Base-by-base conservation (phyloP, 2,797 vertebrate species). In the Delichon dasypus region DNA sequence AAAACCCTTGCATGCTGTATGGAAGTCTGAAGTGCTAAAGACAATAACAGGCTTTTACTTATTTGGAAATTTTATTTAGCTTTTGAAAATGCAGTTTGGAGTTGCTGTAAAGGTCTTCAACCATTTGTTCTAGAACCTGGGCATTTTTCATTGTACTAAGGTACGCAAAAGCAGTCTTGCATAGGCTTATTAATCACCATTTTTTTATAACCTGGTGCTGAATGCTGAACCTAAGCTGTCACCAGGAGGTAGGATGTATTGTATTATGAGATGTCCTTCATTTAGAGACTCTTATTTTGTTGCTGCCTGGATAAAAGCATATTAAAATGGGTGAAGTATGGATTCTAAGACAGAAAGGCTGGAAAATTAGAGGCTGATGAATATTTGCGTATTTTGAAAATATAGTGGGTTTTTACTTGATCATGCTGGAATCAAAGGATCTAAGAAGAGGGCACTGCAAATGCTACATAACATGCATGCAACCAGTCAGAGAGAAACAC, bases 211-310 rank as follows among this genome's bases (percentile, higher is more conserved):
- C 30, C 18, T 54, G 44, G n/a, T 16, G n/a, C 17, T 85, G 90
- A 89, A 81, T 79, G 23, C 55, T 96, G 91, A 97, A 82, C 85
- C 91, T 96, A 80, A 96, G 75, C 80, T 94, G 93, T 81, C 93
- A 85, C 70, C 27, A 76, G 48, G 91, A 93, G 73, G 89, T 94
- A 91, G 93, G 64, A 77, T 64, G 62, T 74, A 44, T 25, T 66
- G 48, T 29, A 54, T 7, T 65, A 54, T 29, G n/a, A 91, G 29
- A 55, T 40, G 22, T 47, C 44, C 50, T 85, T 94, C 38, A 86
- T 66, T 85, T 78, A 86, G 77, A 77, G 38, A 25, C 11, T 15
- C 20, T 66, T 82, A 57, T 38, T 82, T 87, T 92, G 17, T 71
- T 91, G 85, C 58, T 87, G n/a, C 54, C 29, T 53, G 26, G 32